These are phyloP conservation scores for Strix occidentalis DNA, from an alignment of 2,797 vertebrate species.

Conservation along the genomic window DNA sequence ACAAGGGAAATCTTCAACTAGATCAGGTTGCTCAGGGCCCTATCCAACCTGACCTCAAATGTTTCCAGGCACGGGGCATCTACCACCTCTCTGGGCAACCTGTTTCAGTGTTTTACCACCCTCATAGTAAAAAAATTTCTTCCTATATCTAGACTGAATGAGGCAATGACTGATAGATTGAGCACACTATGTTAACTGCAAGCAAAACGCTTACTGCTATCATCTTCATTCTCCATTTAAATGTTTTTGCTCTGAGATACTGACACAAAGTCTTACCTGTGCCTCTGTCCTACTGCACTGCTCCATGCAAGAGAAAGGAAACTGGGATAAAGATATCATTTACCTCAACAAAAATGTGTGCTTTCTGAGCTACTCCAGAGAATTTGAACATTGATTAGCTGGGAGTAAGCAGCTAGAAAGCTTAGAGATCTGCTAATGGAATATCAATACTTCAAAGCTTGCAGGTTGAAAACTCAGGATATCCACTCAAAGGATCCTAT, in stretches of 20 bases:
- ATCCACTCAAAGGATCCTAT: neutral
- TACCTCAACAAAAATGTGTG: neutral
- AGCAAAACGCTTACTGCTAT: neutral
- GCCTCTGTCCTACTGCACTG: neutral
- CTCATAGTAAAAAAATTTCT: neutral
- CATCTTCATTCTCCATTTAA: neutral
- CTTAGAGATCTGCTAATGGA: neutral
- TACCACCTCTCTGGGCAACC: neutral
- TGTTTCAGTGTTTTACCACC: neutral
- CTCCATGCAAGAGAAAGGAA: neutral
- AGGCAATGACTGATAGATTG: neutral
- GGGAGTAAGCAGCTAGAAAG: neutral
- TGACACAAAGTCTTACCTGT: neutral
- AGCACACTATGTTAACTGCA: neutral
- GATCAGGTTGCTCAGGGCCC: neutral
- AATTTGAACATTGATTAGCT: conserved; percentile 7
- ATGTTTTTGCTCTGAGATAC: neutral
- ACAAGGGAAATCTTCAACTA: neutral
- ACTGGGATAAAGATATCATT: neutral
- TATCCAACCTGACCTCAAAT: neutral
- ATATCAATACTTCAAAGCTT: neutral
- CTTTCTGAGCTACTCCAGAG: conserved; percentile 9
- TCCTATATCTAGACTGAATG: no score
- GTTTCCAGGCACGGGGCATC: neutral
- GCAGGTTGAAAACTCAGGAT: neutral